phyloP scores from a whole-genome alignment of 2,888 invertebrate species.

The Alloplasta piceator region DNA sequence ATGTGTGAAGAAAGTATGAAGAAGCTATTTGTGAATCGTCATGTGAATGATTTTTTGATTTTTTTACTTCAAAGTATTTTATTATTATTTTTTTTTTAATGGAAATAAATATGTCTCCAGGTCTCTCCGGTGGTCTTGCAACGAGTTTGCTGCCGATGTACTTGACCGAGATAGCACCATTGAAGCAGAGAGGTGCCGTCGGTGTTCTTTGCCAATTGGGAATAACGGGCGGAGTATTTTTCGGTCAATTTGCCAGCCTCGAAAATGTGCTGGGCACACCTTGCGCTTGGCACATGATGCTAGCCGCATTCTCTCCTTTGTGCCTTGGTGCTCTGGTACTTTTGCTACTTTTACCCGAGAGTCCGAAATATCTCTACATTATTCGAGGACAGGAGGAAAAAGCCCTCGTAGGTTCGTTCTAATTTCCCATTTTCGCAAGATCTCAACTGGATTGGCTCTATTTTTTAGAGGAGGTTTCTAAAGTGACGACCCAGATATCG shows the following conservation, averaged over 20 bases:
- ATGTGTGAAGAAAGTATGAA: too few relatives aligned
- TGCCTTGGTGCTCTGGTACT: conserved; percentile 88
- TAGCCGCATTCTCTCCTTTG: conserved; percentile 88
- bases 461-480: too few relatives aligned
- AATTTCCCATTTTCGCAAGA: too few relatives aligned
- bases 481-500: too few relatives aligned
- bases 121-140: conserved; percentile 88
- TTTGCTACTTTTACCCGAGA: conserved; percentile 91
- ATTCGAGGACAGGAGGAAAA: conserved; percentile 87
- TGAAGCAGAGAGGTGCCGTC: conserved; percentile 91
- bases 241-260: conserved; percentile 90
- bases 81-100: not conserved
- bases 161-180: conserved; percentile 93
- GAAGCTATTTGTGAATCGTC: too few relatives aligned
- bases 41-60: too few relatives aligned
- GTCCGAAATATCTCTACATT: conserved; percentile 93
- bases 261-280: conserved; percentile 87
- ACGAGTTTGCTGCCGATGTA: conserved; percentile 96
- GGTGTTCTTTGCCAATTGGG: conserved; percentile 94
- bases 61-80: not conserved
- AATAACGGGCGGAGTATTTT: conserved; percentile 90
- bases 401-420: conserved; percentile 87
- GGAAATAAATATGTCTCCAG: conserved; percentile 56
- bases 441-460: too few relatives aligned
- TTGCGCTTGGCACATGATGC: conserved; percentile 90